phyloP scores from a whole-genome alignment of 2,113 vertebrate genomes.

The Amphiprion ocellaris region DNA sequence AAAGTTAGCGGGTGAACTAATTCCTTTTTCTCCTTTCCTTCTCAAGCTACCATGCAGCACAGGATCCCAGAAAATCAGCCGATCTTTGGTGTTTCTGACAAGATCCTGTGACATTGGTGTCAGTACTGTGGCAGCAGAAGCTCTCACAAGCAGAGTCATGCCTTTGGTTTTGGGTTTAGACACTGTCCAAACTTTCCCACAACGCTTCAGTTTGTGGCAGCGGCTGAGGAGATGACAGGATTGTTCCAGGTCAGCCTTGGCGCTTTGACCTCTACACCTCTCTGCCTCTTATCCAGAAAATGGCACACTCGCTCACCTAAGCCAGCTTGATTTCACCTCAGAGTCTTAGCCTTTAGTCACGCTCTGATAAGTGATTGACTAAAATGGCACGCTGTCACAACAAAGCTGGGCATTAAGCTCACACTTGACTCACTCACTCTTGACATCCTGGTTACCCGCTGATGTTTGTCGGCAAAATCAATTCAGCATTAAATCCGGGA shows the following conservation, averaged over 20 bases:
- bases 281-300: constrained; percentile 50
- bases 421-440: constrained; percentile 5
- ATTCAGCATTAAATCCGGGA: constrained; percentile 10
- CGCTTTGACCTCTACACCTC: constrained; percentile 52
- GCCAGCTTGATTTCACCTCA: constrained; percentile 51
- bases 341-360: constrained; percentile 59
- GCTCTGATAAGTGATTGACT: constrained; percentile 54
- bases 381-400: constrained; percentile 43
- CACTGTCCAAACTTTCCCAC: constrained; percentile 7
- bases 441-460: constrained; percentile 32
- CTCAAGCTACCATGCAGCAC: background rate
- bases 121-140: constrained; percentile 7
- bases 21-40: constrained; percentile 12
- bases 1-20: constrained; percentile 21
- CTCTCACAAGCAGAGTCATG: background rate
- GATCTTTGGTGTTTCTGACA: constrained; percentile 1
- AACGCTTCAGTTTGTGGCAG: constrained; percentile 33
- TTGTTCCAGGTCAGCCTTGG: constrained; percentile 57
- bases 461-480: constrained; percentile 37
- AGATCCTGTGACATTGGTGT: constrained; percentile 3
- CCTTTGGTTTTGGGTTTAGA: background rate
- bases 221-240: constrained; percentile 48
- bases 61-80: background rate
- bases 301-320: constrained; percentile 30
- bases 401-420: constrained; percentile 35